phyloP scores from a whole-genome alignment of 1,140 invertebrate genomes.

The Trigoniulus corallinus region DNA sequence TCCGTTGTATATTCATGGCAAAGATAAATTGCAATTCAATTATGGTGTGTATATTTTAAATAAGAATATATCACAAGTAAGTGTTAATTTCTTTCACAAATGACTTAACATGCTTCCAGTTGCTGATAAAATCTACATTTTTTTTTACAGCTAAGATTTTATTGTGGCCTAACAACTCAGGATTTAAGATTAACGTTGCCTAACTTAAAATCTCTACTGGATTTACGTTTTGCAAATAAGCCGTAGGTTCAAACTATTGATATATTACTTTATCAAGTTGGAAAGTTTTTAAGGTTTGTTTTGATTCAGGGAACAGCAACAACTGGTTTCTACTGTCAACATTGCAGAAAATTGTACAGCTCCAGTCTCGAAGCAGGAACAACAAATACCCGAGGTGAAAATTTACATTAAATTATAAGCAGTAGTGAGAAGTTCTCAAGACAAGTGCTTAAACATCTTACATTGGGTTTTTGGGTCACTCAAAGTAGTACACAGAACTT shows the following conservation, averaged over 20 bases:
- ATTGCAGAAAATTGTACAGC: too few species aligned
- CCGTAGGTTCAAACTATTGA: slow-evolving; percentile 19
- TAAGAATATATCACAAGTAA: slow-evolving; percentile 51
- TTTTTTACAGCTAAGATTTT: slow-evolving; percentile 45
- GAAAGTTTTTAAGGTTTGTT: too few species aligned
- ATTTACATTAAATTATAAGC: too few species aligned
- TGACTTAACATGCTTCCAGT: background rate
- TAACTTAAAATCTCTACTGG: slow-evolving; percentile 46
- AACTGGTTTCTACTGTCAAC: too few species aligned
- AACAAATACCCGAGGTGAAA: too few species aligned
- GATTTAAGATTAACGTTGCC: slow-evolving; percentile 54
- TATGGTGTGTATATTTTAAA: slow-evolving; percentile 75
- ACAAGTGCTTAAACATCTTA: too few species aligned
- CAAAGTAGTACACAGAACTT: too few species aligned
- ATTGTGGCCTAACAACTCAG: slow-evolving; percentile 45
- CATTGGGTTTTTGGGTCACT: too few species aligned
- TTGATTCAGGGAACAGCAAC: too few species aligned
- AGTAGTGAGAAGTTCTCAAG: too few species aligned
- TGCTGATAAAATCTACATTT: background rate
- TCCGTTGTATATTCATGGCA: slow-evolving; percentile 55
- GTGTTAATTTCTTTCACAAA: background rate
- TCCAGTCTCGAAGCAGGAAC: too few species aligned
- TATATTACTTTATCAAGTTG: too few species aligned
- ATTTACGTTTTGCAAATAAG: slow-evolving; percentile 25
- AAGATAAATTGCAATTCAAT: slow-evolving; percentile 52